Conservation (phyloP, 2,113 vertebrate species). For the Cygnus atratus region DNA sequence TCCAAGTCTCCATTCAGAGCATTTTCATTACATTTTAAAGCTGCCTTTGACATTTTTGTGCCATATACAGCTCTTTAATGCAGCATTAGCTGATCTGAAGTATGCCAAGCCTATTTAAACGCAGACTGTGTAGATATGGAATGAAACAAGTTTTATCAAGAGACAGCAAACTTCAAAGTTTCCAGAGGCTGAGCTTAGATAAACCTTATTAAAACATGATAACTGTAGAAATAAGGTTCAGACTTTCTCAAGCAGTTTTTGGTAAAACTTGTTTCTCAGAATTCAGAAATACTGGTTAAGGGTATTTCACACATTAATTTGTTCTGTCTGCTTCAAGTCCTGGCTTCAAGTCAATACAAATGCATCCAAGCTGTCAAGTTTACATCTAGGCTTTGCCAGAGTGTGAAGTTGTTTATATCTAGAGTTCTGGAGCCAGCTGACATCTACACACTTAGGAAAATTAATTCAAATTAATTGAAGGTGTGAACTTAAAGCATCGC, state of each 20-base stretch:
- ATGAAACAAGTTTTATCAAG: conserved; percentile 56
- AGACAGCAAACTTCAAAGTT: conserved; percentile 41
- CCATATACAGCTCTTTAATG: conserved; percentile 36
- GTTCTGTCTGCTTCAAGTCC: conserved; percentile 60
- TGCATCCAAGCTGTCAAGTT: conserved; percentile 68
- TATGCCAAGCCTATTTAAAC: conserved; percentile 38
- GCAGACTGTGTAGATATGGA: background rate
- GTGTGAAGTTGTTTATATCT: conserved; percentile 70
- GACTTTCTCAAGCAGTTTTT: conserved; percentile 31
- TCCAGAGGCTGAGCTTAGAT: conserved; percentile 53
- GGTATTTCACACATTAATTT: conserved; percentile 60
- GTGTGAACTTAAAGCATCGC: conserved; percentile 56
- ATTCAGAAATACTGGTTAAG: conserved; percentile 37
- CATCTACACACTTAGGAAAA: conserved; percentile 66
- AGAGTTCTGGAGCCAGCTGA: conserved; percentile 62
- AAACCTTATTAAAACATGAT: conserved; percentile 55
- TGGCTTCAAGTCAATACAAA: conserved; percentile 65
- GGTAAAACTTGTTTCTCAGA: conserved; percentile 47
- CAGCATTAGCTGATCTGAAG: conserved; percentile 38
- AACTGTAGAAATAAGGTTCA: conserved; percentile 27
- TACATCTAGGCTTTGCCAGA: conserved; percentile 66
- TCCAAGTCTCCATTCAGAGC: conserved; percentile 54
- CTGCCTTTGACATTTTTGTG: conserved; percentile 57
- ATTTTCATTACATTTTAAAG: conserved; percentile 67
- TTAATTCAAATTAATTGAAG: conserved; percentile 72